Evolutionary conservation across 2,888 invertebrate species (phyloP), one percentile per base, ranked within the genome.

Genomic region (Andrena flavipes): DNA sequence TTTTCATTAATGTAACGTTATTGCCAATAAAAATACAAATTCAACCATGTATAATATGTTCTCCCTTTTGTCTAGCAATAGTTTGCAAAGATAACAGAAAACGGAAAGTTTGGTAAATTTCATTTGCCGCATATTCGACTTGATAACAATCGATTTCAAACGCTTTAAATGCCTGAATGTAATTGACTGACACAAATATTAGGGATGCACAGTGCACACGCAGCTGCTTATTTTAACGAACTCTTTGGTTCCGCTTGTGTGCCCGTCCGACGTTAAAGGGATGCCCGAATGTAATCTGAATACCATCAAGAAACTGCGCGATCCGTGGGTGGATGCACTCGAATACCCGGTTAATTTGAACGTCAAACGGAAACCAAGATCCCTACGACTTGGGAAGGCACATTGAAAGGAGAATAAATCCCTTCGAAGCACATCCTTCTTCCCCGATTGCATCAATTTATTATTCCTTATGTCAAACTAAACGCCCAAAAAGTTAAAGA

Each of bases 281-380:
- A 74, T 56, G 84, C 65, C 83, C 88, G 84, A 89, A 88, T 86
- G 90, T 90, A 91, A 92, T 92, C 90, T 89, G 90, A 91, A 91
- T 91, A 90, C 86, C 86, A 91, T 91, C 89, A 80, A 78, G 72
- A 67, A 72, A 71, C 80, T 80, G 80, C 84, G 86, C 86, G 76
- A 81, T 69, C 81, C 86, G 91, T 91, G 91, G 92, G 91, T 91
- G 91, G 90, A 85, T 91, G 92, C 91, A 88, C 90, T 90, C 90
- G 89, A 91, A 91, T 92, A 71, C 86, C 56, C 77, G 77, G 84
- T 81, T 91, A 90, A 91, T 91, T 91, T 86, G 85, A 85, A 59
- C 72, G 85, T 88, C 85, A 77, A 80, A 82, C 80, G 80, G 75
- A 80, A 88, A 88, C 35, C 49, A 20, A 33, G 30, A 8, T 30